Conservation (phyloP, 2,797 vertebrate genomes). For the Lithobates pipiens region DNA sequence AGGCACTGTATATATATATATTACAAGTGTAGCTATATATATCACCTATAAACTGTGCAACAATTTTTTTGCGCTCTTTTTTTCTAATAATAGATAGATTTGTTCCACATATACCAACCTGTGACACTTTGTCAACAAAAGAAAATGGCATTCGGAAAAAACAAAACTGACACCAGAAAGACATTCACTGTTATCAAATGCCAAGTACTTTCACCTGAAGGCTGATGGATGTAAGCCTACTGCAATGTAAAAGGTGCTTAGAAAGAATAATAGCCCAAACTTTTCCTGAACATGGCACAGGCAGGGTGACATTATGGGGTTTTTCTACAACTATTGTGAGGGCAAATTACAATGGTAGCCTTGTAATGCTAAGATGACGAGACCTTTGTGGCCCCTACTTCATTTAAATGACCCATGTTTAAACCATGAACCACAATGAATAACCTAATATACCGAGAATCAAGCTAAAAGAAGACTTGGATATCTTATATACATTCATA, state of each 20-base stretch:
- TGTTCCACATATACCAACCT: too few species aligned
- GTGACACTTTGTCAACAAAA: too few species aligned
- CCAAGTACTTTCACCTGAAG: slow-evolving; percentile 22
- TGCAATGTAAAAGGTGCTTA: slow-evolving; percentile 31
- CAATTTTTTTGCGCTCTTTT: too few species aligned
- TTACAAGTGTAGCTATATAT: too few species aligned
- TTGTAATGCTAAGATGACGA: slow-evolving; percentile 15
- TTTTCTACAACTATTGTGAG: slow-evolving; percentile 17
- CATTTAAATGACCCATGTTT: slow-evolving; percentile 36
- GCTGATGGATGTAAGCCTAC: not conserved
- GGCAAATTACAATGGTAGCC: slow-evolving; percentile 43
- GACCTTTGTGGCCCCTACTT: slow-evolving; percentile 22
- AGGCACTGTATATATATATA: too few species aligned
- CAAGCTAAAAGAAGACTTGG: not conserved
- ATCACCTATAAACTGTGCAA: too few species aligned
- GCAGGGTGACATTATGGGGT: slow-evolving; percentile 3
- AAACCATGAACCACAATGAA: slow-evolving; percentile 29
- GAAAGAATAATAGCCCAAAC: slow-evolving; percentile 45
- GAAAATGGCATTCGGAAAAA: too few species aligned
- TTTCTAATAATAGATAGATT: too few species aligned
- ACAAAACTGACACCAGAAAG: not conserved
- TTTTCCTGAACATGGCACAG: slow-evolving; percentile 27
- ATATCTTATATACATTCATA: not conserved
- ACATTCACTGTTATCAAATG: slow-evolving; percentile 13
- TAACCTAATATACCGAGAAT: not conserved